A percentile compares a stretch with the other conserved stretches of the same genome.
Evolutionary conservation across 2,888 invertebrate species (phyloP).

Genomic region (Molanna angustata): DNA sequence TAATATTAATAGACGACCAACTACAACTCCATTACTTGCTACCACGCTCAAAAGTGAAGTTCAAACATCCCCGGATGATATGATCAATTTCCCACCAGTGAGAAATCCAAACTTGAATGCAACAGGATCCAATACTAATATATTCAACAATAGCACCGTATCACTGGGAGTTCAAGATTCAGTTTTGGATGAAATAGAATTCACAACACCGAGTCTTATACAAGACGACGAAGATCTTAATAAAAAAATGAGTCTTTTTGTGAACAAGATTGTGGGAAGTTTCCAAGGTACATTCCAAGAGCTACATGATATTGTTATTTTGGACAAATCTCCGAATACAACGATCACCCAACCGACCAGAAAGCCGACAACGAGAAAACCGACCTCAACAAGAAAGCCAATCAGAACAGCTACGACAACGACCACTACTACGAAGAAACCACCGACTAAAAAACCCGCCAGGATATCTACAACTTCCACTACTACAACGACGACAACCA

Average conservation of each 20-base stretch:
- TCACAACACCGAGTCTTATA: conserved; percentile 73
- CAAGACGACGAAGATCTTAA: conserved; percentile 72
- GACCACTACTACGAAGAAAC: conserved; percentile 31
- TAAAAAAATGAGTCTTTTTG: conserved; percentile 77
- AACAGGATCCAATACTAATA: conserved; percentile 54
- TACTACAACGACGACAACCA: conserved; percentile 6
- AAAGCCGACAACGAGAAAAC: conserved; percentile 21
- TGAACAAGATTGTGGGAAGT: conserved; percentile 79
- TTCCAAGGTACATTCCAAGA: conserved; percentile 81
- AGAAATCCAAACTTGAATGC: conserved; percentile 79
- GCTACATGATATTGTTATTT: conserved; percentile 69
- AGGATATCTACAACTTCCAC: conserved; percentile 2
- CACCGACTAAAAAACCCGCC: not conserved
- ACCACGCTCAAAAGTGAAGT: conserved; percentile 53
- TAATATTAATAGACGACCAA: conserved; percentile 15
- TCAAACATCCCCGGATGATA: conserved; percentile 66
- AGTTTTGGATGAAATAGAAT: conserved; percentile 56
- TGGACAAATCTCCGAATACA: conserved; percentile 49
- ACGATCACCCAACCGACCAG: conserved; percentile 37
- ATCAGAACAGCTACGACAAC: conserved; percentile 37
- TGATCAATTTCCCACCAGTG: conserved; percentile 81
- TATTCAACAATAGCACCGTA: conserved; percentile 52
- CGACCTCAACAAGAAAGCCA: conserved; percentile 34
- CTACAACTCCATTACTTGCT: conserved; percentile 38
- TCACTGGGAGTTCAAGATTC: conserved; percentile 55